Conservation (phyloP, 1,140 invertebrate species). For the Leptinotarsa defecta region DNA sequence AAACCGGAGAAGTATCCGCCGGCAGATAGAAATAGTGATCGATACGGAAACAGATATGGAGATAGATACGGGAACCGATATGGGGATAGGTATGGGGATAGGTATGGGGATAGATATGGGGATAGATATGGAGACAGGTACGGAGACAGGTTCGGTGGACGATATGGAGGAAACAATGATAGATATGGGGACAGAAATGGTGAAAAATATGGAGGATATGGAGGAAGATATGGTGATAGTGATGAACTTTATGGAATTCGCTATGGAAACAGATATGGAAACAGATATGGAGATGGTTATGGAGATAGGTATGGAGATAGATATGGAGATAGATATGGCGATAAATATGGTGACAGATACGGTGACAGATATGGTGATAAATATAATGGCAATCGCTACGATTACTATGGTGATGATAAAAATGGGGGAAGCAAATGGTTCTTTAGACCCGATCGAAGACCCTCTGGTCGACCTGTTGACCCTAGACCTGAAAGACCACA, state of each 20-base stretch:
- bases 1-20: conserved; percentile 47
- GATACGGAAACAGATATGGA: conserved; percentile 57
- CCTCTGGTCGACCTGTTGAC: conserved; percentile 42
- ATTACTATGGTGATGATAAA: conserved; percentile 50
- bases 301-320: conserved; percentile 56
- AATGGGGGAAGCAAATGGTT: conserved; percentile 50
- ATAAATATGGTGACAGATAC: conserved; percentile 56
- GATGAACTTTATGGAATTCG: conserved; percentile 41
- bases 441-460: conserved; percentile 48
- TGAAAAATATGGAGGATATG: conserved; percentile 49
- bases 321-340: conserved; percentile 50
- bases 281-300: conserved; percentile 29
- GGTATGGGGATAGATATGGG: conserved; percentile 55
- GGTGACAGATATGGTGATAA: conserved; percentile 50
- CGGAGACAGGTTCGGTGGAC: conserved; percentile 56
- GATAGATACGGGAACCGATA: conserved; percentile 58
- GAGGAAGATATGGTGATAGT: conserved; percentile 49
- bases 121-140: conserved; percentile 55
- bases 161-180: conserved; percentile 51
- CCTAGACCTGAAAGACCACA: conserved; percentile 29
- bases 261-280: conserved; percentile 51
- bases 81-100: conserved; percentile 55
- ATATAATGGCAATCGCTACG: conserved; percentile 44
- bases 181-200: conserved; percentile 52
- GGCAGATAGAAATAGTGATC: conserved; percentile 55